Evolutionary conservation across 2,113 vertebrate species (phyloP), one percentile per base, ranked within the genome.

Genomic region (Hyperopisus bebe): DNA sequence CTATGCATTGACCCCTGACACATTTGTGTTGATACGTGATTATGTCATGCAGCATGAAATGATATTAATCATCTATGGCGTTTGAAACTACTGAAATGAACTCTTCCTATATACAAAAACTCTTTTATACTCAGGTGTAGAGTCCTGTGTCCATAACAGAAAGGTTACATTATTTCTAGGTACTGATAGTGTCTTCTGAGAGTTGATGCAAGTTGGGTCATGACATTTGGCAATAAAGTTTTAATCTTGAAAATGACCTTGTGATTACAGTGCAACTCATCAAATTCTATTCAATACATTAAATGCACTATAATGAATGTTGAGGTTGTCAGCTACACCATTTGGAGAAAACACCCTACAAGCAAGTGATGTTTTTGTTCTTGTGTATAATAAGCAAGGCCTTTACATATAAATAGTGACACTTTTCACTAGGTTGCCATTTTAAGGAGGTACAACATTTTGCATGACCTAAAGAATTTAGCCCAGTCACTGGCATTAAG

Each of bases 281-380:
- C 35, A 80, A 80, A 80, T 80, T 80, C 3, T 70, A 70, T 70
- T 50, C 83, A 86, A 86, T 86, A 48, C n/a, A 85, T 48, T 85
- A 5, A 80, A 80, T 13, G 19, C 44, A 86, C 2, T 86, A 11
- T 48, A 47, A n/a, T 86, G 48, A 86, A 47, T 27, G 24, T 50
- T 48, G 19, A 27, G 83, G 44, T 47, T 50, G 7, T 50, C 17
- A 86, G 44, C n/a, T 31, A 48, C 47, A 31, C n/a, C 4, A 47
- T 50, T 19, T 27, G 44, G 21, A 86, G 11, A 86, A 27, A 48
- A 31, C 10, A 27, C 21, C 46, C 9, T 86, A 50, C 83, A 47
- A 27, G 24, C 74, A 80, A 42, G 24, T 27, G 83, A 47, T 86
- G 27, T 50, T 31, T 24, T 27, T 48, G 46, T 50, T 86, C n/a